Base-by-base conservation (phyloP, 2,797 vertebrate genomes). In the Hemibagrus guttatus region DNA sequence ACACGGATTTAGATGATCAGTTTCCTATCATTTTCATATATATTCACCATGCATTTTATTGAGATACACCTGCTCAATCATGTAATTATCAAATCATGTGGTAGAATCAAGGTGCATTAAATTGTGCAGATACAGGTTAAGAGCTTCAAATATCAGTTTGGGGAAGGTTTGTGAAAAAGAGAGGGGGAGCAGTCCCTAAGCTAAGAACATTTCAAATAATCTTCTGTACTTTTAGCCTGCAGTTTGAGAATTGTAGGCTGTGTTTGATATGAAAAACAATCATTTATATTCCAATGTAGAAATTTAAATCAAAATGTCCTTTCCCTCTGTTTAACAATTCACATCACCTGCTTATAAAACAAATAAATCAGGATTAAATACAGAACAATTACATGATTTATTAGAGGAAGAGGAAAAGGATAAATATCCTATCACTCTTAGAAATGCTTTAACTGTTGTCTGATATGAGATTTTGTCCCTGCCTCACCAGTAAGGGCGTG, bases 401-500 rank as follows among this genome's bases (percentile, higher is more conserved):
- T 16, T 69, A 69, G 16, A 19, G 19, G 2, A 42, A 31, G 2
- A 81, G 13, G 35, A 46, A 81, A 26, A 59, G 4, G 4, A 46
- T 16, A 64, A n/a, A 49, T 23, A 28, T 49, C 39, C 14, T 6
- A 21, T 28, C n/a, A 56, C 21, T 39, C 42, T 12, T n/a, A 68
- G 61, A 9, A 68, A 66, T 52, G 28, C 2, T 54, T 8, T 19
- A 35, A 52, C 9, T 78, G 13, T 63, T 23, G 26, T 71, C 49
- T 28, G 28, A 71, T 28, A 26, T 28, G 5, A 16, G 31, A 69
- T n/a, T 46, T 58, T 52, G 21, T 85, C 95, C 95, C 17, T 28
- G 84, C 83, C 96, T 96, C 93, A 98, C 97, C 97, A 98, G 90
- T 98, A 97, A 23, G 97, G 97, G 54, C 97, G 95, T 72, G 97